Evolutionary conservation across 2,113 vertebrate genomes (phyloP).

Genomic region (Phocoena phocoena): DNA sequence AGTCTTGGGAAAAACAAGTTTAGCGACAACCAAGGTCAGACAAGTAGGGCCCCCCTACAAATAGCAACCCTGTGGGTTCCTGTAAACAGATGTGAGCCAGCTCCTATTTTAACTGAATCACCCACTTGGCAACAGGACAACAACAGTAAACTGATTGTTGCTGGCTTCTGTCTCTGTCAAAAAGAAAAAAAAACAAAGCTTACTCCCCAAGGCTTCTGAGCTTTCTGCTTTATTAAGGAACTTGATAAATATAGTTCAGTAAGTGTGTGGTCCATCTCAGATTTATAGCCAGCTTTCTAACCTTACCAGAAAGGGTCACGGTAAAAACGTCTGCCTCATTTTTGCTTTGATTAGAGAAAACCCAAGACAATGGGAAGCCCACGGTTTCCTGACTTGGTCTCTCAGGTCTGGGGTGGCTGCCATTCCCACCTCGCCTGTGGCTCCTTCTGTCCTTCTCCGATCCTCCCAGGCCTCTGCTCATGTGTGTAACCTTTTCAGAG

Average conservation of each 20-base stretch:
- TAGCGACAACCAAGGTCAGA: not conserved
- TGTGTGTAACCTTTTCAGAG: constrained; percentile 85
- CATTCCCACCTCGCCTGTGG: not conserved
- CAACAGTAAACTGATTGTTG: constrained; percentile 60
- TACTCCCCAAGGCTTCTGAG: constrained; percentile 58
- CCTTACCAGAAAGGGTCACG: constrained; percentile 66
- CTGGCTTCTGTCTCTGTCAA: constrained; percentile 61
- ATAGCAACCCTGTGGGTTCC: constrained; percentile 1
- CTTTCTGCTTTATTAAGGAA: constrained; percentile 77
- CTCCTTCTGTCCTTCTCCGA: not conserved
- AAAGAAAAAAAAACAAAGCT: constrained; percentile 38
- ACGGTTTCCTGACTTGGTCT: constrained; percentile 23
- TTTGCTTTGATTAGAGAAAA: constrained; percentile 56
- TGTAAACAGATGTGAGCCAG: constrained; percentile 39
- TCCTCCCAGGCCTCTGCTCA: constrained; percentile 50
- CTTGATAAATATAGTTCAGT: constrained; percentile 80
- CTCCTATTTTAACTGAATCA: constrained; percentile 55
- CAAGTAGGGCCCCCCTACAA: not conserved
- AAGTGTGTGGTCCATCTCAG: constrained; percentile 61
- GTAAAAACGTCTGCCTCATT: constrained; percentile 51
- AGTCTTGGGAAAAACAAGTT: not conserved
- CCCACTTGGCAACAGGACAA: constrained; percentile 63
- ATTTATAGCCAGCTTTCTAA: constrained; percentile 68
- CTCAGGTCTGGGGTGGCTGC: not conserved
- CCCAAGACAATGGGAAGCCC: constrained; percentile 35